Percentiles rank a stretch among this genome's conserved stretches.
Conservation (phyloP, 2,113 vertebrate genomes). For the Actenoides hombroni region DNA sequence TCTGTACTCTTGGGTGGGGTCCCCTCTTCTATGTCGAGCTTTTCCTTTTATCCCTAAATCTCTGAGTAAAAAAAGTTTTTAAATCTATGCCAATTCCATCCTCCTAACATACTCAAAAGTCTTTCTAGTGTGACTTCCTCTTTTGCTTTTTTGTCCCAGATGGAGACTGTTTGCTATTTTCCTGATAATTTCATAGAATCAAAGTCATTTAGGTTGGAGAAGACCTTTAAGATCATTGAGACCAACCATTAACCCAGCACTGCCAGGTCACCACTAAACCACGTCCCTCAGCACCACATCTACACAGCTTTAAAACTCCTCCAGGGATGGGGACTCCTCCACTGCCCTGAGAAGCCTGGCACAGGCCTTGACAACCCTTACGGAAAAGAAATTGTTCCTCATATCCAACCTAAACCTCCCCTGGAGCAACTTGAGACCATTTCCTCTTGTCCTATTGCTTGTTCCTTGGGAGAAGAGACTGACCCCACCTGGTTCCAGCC, state of each 20-base stretch:
- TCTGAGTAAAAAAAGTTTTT: not conserved
- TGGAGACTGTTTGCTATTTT: not conserved
- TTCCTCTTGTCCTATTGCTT: not conserved
- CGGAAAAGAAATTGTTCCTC: not conserved
- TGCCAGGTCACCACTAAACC: not conserved
- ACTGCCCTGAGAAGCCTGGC: not conserved
- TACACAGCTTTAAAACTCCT: not conserved
- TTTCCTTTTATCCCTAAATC: not conserved
- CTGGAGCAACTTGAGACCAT: not conserved
- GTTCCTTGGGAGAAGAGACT: not conserved
- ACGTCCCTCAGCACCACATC: not conserved
- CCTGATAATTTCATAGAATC: not conserved
- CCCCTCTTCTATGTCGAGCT: rapidly evolving
- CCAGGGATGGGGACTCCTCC: not conserved
- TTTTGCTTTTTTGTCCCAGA: not conserved
- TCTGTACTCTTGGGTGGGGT: rapidly evolving
- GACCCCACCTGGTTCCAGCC: not conserved
- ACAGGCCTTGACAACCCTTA: not conserved
- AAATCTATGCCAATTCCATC: not conserved
- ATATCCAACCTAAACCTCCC: not conserved
- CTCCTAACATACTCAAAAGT: not conserved
- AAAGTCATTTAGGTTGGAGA: not conserved
- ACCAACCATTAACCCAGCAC: not conserved
- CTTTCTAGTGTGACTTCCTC: not conserved
- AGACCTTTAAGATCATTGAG: not conserved